These are phyloP conservation scores for Crax fasciolata DNA, from an alignment of 2,797 vertebrate genomes.

Conservation along the genomic window DNA sequence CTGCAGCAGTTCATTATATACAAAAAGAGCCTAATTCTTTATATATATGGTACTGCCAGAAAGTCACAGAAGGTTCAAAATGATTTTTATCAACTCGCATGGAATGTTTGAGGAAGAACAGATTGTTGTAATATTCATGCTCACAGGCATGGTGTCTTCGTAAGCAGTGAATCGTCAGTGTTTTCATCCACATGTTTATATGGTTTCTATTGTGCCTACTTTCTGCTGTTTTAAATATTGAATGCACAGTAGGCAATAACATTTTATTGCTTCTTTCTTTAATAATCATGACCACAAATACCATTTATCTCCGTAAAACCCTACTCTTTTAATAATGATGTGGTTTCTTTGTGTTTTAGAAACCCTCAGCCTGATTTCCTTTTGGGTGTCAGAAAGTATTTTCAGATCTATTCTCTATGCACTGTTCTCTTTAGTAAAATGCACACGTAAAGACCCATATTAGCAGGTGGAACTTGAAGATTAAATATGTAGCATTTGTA, in stretches of 20 bases:
- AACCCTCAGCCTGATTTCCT: background rate
- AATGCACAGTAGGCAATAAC: background rate
- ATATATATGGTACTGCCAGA: constrained; percentile 54
- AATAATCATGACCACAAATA: background rate
- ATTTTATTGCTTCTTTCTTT: background rate
- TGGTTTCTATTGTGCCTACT: background rate
- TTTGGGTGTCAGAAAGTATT: background rate
- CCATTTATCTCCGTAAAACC: background rate
- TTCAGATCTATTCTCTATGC: background rate
- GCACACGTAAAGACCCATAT: accelerated
- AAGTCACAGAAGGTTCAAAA: constrained; percentile 79
- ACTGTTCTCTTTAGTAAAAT: background rate
- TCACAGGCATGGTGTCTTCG: constrained; percentile 23
- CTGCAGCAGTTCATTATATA: constrained; percentile 41
- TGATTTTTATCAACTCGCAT: constrained; percentile 69
- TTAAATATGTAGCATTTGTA: background rate
- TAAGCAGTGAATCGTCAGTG: constrained; percentile 45
- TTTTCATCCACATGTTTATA: background rate
- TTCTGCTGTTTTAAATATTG: background rate
- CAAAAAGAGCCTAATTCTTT: constrained; percentile 60
- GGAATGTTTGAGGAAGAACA: constrained; percentile 73
- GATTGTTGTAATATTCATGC: constrained; percentile 66
- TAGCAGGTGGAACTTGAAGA: background rate
- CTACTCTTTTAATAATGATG: background rate
- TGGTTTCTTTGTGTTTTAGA: background rate